A percentile compares a stretch with the other conserved stretches of the same genome.
These are phyloP conservation scores for Halichoeres trimaculatus DNA, from an alignment of 2,113 vertebrate species.

Conservation along the genomic window DNA sequence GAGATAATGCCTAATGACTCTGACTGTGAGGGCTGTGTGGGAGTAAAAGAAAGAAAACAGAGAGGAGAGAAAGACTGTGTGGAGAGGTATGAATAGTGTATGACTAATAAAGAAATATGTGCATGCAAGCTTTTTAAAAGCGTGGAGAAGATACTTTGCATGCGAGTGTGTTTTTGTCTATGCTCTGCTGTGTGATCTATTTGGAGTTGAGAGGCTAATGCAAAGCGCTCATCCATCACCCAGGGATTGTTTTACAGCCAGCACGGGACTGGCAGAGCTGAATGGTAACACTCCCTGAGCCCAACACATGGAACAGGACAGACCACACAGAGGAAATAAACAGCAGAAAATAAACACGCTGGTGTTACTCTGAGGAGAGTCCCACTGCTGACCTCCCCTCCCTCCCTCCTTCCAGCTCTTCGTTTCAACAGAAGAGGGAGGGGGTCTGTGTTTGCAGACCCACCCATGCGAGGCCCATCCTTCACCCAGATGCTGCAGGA, in stretches of 20 bases:
- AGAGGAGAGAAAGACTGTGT: not conserved
- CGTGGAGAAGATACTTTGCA: not conserved
- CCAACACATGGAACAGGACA: conserved; percentile 49
- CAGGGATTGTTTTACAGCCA: conserved; percentile 65
- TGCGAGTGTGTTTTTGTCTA: not conserved
- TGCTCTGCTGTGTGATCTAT: conserved; percentile 40
- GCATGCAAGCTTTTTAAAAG: not conserved
- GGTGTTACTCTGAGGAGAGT: conserved; percentile 49
- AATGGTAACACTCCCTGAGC: conserved; percentile 39
- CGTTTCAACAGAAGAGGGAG: conserved; percentile 28
- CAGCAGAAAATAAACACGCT: conserved; percentile 54
- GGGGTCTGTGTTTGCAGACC: conserved; percentile 49
- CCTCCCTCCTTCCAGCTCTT: conserved; percentile 10
- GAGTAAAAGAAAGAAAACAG: not conserved
- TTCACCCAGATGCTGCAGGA: conserved; percentile 67
- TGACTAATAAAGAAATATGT: conserved; percentile 13
- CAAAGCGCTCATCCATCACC: conserved; percentile 51
- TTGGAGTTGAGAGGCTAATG: conserved; percentile 42
- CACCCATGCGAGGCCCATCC: conserved; percentile 53
- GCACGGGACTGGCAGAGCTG: conserved; percentile 21
- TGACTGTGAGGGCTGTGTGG: conserved; percentile 3
- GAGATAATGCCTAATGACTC: not conserved
- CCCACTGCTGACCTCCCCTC: conserved; percentile 23
- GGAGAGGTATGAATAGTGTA: conserved; percentile 5
- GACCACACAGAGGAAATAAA: conserved; percentile 73